Percentiles rank a stretch among this genome's conserved stretches.
phyloP scores from a whole-genome alignment of 2,113 vertebrate species.

The Microtus montanus region DNA sequence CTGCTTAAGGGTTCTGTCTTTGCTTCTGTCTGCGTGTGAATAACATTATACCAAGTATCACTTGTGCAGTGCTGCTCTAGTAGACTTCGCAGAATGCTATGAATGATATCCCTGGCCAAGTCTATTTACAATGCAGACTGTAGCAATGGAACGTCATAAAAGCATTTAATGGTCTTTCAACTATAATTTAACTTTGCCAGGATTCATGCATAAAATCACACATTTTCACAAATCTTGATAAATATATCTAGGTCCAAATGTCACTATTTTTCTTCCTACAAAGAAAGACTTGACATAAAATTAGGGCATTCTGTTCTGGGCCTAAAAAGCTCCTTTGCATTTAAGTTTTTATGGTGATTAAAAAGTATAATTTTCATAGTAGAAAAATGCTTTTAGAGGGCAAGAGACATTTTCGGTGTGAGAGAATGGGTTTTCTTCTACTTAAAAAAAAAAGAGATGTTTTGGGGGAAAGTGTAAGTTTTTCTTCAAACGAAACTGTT shows the following conservation, averaged over 20 bases:
- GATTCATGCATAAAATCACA: constrained; percentile 73
- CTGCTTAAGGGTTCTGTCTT: background rate
- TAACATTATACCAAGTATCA: background rate
- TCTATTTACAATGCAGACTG: constrained; percentile 61
- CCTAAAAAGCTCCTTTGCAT: constrained; percentile 66
- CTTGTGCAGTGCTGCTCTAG: background rate
- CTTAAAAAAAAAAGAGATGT: constrained; percentile 53
- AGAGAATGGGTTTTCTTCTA: constrained; percentile 50
- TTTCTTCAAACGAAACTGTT: constrained; percentile 22
- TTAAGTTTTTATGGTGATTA: constrained; percentile 72
- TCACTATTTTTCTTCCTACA: constrained; percentile 71
- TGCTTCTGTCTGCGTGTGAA: background rate
- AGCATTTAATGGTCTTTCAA: constrained; percentile 72
- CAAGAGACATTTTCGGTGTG: constrained; percentile 45
- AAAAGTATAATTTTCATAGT: constrained; percentile 74
- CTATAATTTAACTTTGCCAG: constrained; percentile 75
- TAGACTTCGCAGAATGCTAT: constrained; percentile 13
- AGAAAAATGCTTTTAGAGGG: constrained; percentile 68
- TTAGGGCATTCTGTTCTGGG: constrained; percentile 71
- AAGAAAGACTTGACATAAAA: constrained; percentile 72
- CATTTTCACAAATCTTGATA: constrained; percentile 76
- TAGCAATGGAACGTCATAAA: constrained; percentile 64
- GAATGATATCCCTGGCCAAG: constrained; percentile 42
- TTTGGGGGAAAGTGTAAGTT: constrained; percentile 52
- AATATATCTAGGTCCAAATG: constrained; percentile 76